Evolutionary conservation across 2,888 invertebrate genomes (phyloP).

Genomic region (Zaprionus bogoriensis): DNA sequence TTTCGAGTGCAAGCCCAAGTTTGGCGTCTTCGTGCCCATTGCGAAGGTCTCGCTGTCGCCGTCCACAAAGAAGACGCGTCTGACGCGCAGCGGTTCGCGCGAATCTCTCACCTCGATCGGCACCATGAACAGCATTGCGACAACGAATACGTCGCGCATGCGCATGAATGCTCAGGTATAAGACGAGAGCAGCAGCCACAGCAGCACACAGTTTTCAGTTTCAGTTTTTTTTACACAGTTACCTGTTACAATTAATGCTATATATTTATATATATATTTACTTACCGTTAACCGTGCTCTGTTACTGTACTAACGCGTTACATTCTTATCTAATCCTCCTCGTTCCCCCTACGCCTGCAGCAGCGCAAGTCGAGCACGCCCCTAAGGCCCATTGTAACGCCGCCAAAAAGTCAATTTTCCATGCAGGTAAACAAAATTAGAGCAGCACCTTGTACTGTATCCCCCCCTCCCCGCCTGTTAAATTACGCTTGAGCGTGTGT

Average conservation of each 20-base stretch:
- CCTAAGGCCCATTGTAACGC: slow-evolving; percentile 73
- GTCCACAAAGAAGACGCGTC: slow-evolving; percentile 86
- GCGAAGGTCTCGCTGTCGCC: slow-evolving; percentile 95
- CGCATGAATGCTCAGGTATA: slow-evolving; percentile 82
- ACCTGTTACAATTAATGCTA: slow-evolving; percentile 25
- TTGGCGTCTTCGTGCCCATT: slow-evolving; percentile 96
- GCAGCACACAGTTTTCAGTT: slow-evolving; percentile 11
- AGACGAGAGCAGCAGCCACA: slow-evolving; percentile 31
- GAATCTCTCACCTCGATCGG: slow-evolving; percentile 90
- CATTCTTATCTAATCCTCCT: slow-evolving; percentile 44
- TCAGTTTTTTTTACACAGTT: slow-evolving; percentile 35
- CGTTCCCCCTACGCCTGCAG: slow-evolving; percentile 35
- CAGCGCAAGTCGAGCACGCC: slow-evolving; percentile 81
- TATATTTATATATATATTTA: slow-evolving; percentile 32
- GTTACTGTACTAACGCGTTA: slow-evolving; percentile 57
- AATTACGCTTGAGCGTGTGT: slow-evolving; percentile 40
- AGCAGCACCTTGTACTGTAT: slow-evolving; percentile 45
- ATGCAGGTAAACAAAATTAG: slow-evolving; percentile 78
- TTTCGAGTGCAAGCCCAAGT: slow-evolving; percentile 95
- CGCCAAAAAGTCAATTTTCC: slow-evolving; percentile 81
- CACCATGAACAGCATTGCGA: slow-evolving; percentile 85
- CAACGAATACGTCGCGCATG: slow-evolving; percentile 83
- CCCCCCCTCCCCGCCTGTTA: slow-evolving; percentile 38
- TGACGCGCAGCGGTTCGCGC: slow-evolving; percentile 90
- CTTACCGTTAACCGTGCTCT: slow-evolving; percentile 30